These are phyloP conservation scores for Prochilodus magdalenae DNA, from an alignment of 2,113 vertebrate genomes.

Conservation along the genomic window DNA sequence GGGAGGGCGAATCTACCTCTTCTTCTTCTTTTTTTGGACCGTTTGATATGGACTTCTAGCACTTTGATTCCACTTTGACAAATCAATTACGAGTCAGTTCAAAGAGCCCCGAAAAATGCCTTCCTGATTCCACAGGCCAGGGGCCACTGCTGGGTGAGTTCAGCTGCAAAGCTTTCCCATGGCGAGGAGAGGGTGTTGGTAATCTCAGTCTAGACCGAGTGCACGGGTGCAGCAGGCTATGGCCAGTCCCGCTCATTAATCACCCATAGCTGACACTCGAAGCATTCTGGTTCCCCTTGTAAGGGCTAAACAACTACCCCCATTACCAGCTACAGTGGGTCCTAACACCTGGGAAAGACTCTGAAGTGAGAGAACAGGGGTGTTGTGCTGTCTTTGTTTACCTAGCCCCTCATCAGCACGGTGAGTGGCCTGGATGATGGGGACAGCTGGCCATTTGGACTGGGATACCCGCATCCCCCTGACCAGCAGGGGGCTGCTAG, in stretches of 20 bases:
- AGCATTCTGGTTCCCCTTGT: slow-evolving; percentile 75
- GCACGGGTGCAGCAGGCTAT: slow-evolving; percentile 74
- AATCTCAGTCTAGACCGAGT: slow-evolving; percentile 71
- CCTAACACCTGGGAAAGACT: slow-evolving; percentile 76
- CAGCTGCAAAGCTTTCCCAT: slow-evolving; percentile 59
- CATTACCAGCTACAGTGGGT: slow-evolving; percentile 67
- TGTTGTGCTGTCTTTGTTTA: slow-evolving; percentile 73
- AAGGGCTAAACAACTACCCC: slow-evolving; percentile 77
- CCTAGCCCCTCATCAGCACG: slow-evolving; percentile 77
- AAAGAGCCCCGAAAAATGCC: slow-evolving; percentile 45
- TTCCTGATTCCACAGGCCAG: slow-evolving; percentile 52
- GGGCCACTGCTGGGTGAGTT: slow-evolving; percentile 55
- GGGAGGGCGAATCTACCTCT: slow-evolving; percentile 36
- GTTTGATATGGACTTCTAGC: slow-evolving; percentile 30
- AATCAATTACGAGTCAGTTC: slow-evolving; percentile 59
- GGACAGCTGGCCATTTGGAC: slow-evolving; percentile 83
- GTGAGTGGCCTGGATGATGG: slow-evolving; percentile 69
- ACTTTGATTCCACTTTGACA: slow-evolving; percentile 48
- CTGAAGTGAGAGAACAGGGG: slow-evolving; percentile 29
- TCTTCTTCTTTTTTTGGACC: slow-evolving; percentile 25
- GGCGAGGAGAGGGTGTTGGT: slow-evolving; percentile 55
- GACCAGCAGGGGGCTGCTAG: slow-evolving; percentile 80
- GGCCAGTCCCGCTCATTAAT: slow-evolving; percentile 77
- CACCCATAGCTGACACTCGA: slow-evolving; percentile 73
- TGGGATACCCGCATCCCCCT: slow-evolving; percentile 73